A percentile compares a stretch with the other conserved stretches of the same genome.
phyloP scores from a whole-genome alignment of 2,888 invertebrate genomes.

The Autographa gamma region DNA sequence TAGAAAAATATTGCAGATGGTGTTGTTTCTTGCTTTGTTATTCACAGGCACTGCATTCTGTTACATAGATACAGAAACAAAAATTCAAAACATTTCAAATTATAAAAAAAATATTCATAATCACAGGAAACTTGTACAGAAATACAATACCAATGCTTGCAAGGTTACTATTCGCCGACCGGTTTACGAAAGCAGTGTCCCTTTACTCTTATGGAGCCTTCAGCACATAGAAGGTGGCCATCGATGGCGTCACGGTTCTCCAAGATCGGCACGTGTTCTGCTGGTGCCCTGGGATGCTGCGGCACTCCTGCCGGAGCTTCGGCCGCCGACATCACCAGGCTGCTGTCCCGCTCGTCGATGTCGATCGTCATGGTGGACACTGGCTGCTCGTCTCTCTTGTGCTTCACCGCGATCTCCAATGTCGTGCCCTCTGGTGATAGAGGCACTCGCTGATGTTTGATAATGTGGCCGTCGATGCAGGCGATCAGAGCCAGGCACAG shows the following conservation, averaged over 20 bases:
- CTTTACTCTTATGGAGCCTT: no score
- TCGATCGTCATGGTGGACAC: constrained; percentile 35
- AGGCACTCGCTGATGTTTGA: constrained; percentile 25
- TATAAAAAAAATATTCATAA: no score
- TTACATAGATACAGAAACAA: no score
- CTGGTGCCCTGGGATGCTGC: background rate
- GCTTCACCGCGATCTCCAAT: constrained; percentile 48
- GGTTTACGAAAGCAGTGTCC: no score
- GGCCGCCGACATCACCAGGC: background rate
- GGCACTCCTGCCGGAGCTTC: constrained; percentile 6
- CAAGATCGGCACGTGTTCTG: constrained; percentile 14
- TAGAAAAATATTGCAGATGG: no score
- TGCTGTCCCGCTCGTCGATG: constrained; percentile 10
- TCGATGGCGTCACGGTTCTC: constrained; percentile 30
- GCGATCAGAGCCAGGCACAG: constrained; percentile 32
- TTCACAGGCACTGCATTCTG: no score
- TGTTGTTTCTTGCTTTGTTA: no score
- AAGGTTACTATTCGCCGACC: no score
- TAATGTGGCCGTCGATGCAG: constrained; percentile 37
- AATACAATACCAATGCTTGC: background rate
- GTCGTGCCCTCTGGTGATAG: constrained; percentile 49
- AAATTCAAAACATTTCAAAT: no score
- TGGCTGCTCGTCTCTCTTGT: constrained; percentile 18
- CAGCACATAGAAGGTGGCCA: constrained; percentile 36
- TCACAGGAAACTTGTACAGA: no score